Evolutionary conservation across 2,888 invertebrate species (phyloP).

Genomic region (Coleophora deauratella): DNA sequence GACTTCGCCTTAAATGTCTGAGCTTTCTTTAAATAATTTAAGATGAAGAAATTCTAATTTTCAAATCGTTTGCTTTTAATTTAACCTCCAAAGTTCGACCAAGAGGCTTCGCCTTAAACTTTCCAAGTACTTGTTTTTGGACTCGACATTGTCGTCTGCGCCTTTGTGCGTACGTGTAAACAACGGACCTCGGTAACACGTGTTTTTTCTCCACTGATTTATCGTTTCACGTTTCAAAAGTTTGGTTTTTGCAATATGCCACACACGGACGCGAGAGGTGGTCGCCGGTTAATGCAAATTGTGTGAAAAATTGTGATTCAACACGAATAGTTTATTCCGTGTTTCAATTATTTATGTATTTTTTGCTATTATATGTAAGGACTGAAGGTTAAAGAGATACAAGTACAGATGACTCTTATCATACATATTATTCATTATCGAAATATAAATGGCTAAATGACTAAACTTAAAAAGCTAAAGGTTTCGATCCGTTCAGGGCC

Average conservation of each 20-base stretch:
- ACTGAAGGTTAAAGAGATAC: too few relatives aligned
- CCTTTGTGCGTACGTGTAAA: conserved; percentile 49
- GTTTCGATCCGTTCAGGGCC: too few relatives aligned
- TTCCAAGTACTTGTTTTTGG: conserved; percentile 36
- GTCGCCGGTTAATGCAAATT: conserved; percentile 40
- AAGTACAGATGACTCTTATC: too few relatives aligned
- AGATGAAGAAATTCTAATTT: too few relatives aligned
- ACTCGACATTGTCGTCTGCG: conserved; percentile 46
- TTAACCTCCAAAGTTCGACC: background rate
- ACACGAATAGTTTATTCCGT: background rate
- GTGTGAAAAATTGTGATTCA: conserved; percentile 16
- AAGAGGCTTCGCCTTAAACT: conserved; percentile 33
- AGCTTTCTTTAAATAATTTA: too few relatives aligned
- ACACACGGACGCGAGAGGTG: conserved; percentile 51
- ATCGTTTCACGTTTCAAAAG: conserved; percentile 66
- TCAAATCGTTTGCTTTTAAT: too few relatives aligned
- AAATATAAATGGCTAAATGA: too few relatives aligned
- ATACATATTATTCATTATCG: too few relatives aligned
- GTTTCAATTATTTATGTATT: too few relatives aligned
- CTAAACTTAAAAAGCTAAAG: too few relatives aligned
- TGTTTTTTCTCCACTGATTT: conserved; percentile 68
- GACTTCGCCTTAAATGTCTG: conserved; percentile 42
- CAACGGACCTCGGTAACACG: conserved; percentile 63
- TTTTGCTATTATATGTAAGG: too few relatives aligned
- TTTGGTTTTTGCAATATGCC: conserved; percentile 56